A percentile compares a stretch with the other conserved stretches of the same genome.
phyloP scores from a whole-genome alignment of 2,888 invertebrate genomes.

The Leptinotarsa juncta region DNA sequence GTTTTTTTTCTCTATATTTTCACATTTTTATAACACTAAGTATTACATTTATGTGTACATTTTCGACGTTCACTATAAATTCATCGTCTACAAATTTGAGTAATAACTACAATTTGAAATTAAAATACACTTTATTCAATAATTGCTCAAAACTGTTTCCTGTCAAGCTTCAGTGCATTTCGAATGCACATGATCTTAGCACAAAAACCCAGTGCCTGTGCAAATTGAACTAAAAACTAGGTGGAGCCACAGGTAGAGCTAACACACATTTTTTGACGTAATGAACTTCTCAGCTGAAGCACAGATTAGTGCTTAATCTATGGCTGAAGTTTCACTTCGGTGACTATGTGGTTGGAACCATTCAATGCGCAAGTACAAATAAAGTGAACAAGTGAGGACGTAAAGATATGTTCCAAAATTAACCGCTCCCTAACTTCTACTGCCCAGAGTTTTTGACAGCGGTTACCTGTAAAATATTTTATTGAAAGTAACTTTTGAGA shows the following conservation, averaged over 20 bases:
- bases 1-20: conserved; percentile 5
- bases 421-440: too few relatives aligned
- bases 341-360: too few relatives aligned
- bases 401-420: too few relatives aligned
- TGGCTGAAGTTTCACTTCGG: background rate
- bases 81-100: background rate
- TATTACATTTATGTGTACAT: background rate
- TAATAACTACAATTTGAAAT: background rate
- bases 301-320: too few relatives aligned
- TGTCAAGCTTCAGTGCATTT: conserved; percentile 56
- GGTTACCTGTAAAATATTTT: too few relatives aligned
- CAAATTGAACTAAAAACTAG: background rate
- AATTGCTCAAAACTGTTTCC: conserved; percentile 52
- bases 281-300: too few relatives aligned
- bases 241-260: background rate
- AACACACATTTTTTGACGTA: too few relatives aligned
- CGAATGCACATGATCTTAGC: background rate
- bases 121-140: conserved; percentile 5
- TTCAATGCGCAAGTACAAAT: too few relatives aligned
- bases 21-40: conserved; percentile 17
- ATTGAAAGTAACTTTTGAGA: too few relatives aligned
- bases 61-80: background rate
- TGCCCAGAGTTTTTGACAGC: too few relatives aligned
- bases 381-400: too few relatives aligned
- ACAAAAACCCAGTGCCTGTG: background rate